These are phyloP conservation scores for Numenius phaeopus DNA, from an alignment of 2,797 vertebrate genomes.

Conservation along the genomic window DNA sequence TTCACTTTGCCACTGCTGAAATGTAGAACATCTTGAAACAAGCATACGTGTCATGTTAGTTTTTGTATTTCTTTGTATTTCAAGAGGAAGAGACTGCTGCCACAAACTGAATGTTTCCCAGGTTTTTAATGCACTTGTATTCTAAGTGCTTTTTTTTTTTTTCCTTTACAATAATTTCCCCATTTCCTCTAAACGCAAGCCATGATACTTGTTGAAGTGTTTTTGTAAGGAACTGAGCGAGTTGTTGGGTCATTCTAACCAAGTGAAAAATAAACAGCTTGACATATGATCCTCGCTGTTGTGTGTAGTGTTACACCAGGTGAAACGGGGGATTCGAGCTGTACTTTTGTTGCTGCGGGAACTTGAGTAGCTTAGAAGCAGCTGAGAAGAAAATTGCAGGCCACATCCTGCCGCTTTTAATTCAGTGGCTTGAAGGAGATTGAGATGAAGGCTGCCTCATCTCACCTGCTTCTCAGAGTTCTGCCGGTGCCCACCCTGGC, in stretches of 20 bases:
- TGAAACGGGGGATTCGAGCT: background rate
- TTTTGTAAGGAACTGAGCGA: constrained; percentile 12
- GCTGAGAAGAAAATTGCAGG: background rate
- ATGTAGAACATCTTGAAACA: constrained; percentile 66
- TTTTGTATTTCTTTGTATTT: constrained; percentile 68
- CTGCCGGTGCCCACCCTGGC: background rate
- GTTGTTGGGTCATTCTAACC: constrained; percentile 53
- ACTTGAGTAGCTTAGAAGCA: background rate
- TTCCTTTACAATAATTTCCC: constrained; percentile 57
- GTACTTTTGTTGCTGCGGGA: constrained; percentile 7
- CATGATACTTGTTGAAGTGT: constrained; percentile 38
- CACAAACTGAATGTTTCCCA: constrained; percentile 46
- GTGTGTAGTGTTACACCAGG: background rate
- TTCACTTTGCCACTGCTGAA: constrained; percentile 47
- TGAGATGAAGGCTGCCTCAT: background rate
- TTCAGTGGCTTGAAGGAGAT: background rate
- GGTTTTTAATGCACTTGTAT: constrained; percentile 58
- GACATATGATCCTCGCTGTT: constrained; percentile 11
- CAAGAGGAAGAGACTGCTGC: constrained; percentile 56
- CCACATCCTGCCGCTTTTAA: constrained; percentile 3
- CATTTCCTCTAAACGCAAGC: constrained; percentile 39
- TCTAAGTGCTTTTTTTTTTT: constrained; percentile 59
- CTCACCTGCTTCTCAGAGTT: background rate
- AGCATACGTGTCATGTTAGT: constrained; percentile 43
- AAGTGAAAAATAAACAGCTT: constrained; percentile 60